phyloP scores from a whole-genome alignment of 2,797 vertebrate genomes.

The Aplochiton taeniatus region DNA sequence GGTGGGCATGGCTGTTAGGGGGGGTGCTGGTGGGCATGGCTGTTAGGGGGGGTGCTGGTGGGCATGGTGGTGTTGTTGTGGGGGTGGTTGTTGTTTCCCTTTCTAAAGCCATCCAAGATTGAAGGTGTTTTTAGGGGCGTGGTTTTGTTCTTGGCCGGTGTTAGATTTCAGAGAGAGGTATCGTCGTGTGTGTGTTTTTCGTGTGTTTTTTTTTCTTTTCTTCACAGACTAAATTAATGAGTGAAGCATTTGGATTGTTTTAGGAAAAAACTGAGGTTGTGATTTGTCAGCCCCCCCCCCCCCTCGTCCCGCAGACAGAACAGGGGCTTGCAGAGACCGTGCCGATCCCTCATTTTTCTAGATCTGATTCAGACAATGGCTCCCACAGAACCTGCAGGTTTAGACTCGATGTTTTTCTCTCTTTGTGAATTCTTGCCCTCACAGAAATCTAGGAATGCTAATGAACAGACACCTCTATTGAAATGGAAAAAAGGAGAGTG shows the following conservation, averaged over 20 bases:
- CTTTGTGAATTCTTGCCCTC: not conserved
- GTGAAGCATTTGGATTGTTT: not conserved
- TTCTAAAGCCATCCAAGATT: constrained; percentile 2
- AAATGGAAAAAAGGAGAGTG: not conserved
- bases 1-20: constrained; percentile 57
- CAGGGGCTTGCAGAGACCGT: not conserved
- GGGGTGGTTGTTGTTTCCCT: constrained; percentile 22
- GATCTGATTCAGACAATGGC: constrained; percentile 4
- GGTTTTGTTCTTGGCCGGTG: constrained; percentile 9
- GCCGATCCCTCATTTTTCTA: constrained; percentile 16
- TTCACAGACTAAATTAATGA: not conserved
- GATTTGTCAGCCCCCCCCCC: constrained; percentile 1
- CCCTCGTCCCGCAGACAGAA: too few species aligned
- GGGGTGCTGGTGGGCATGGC: constrained; percentile 12
- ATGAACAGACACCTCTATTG: not conserved
- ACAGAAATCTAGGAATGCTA: constrained; percentile 4
- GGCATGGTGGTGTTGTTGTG: constrained; percentile 1
- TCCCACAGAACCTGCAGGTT: constrained; percentile 14
- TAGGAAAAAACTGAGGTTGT: too few species aligned
- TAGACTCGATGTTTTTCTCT: constrained; percentile 3
- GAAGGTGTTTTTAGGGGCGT: constrained; percentile 8
- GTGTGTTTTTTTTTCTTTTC: not conserved
- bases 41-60: too few species aligned
- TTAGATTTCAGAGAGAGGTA: not conserved
- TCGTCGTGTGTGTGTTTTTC: not conserved